Base-by-base conservation (phyloP, 2,888 invertebrate genomes). In the Watsonalla binaria region DNA sequence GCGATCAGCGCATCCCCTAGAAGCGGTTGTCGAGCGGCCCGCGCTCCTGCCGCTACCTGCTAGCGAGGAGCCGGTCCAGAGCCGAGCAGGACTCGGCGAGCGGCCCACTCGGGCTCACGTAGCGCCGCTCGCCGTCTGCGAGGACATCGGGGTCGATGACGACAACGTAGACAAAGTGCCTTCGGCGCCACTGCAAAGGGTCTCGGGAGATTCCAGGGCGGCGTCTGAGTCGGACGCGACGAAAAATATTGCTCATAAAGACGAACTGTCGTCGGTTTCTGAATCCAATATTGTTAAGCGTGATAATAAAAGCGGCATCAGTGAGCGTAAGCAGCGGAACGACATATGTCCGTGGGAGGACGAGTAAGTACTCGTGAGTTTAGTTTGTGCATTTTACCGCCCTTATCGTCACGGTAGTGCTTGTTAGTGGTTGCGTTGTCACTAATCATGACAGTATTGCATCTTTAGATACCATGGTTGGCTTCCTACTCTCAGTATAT, bases 281-380 rank as follows among this genome's bases (percentile, higher is more conserved):
- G 82, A 85, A 74, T 77, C 86, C 66, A 81, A 83, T 84, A 82
- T 85, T 78, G 88, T 87, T 84, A 86, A 81, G 77, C 80, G 80
- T 77, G 84, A 81, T 76, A 82, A 74, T 78, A 84, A 81, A 72
- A 74, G 74, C 74, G 79, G 75, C 76, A 70, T 78, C 76, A 79
- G 77, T 72, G 84, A 83, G 63, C 77, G 78, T 62, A 84, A 80
- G 74, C 82, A 94, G 87, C 93, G 93, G 86, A 96, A 95, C 89
- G 96, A 96, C 89, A 94, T 97, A 80, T 97, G 97, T 92, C 97
- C 97, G 56, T 97, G 97, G 97, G 97, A 97, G 93, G 96, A 97
- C 92, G 97, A 97, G 97, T 97, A 93, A 96, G 97, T 95, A 86
- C 70, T 70, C 65, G 68, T 65, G 71, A 64, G 61, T 64, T 66